A percentile compares a stretch with the other conserved stretches of the same genome.
Conservation (phyloP, 2,888 invertebrate genomes). For the Acholoe squamosa region DNA sequence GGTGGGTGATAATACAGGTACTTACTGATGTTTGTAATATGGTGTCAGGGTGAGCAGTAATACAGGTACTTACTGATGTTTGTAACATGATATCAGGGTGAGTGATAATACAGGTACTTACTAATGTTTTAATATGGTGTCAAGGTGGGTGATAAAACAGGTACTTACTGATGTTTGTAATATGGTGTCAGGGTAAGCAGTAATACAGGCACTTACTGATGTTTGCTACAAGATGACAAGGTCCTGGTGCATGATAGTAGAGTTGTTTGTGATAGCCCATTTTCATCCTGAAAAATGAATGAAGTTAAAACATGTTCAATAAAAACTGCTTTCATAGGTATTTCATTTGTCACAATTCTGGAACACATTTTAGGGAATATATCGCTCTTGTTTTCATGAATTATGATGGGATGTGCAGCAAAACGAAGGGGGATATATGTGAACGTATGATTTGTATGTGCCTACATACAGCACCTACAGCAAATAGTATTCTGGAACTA, state of each 20-base stretch:
- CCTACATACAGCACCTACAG: no score
- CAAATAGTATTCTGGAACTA: no score
- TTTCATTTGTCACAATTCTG: no score
- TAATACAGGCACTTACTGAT: slow-evolving; percentile 23
- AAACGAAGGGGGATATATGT: no score
- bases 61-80: slow-evolving; percentile 2
- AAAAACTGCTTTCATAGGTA: no score
- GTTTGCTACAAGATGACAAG: slow-evolving; percentile 64
- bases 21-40: no score
- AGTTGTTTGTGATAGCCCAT: not conserved
- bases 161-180: not conserved
- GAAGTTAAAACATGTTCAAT: not conserved
- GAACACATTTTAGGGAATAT: no score
- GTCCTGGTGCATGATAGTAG: slow-evolving; percentile 69
- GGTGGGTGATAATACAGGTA: slow-evolving; percentile 67
- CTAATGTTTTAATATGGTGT: not conserved
- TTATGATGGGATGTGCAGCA: no score
- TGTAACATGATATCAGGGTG: not conserved
- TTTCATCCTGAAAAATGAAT: not conserved
- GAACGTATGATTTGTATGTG: no score
- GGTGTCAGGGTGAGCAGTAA: no score
- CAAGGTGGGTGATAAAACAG: not conserved
- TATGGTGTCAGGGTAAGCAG: no score
- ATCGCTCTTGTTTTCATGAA: no score
- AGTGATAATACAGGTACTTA: slow-evolving; percentile 11